Base-by-base conservation (phyloP, 2,113 vertebrate genomes). In the Ploceus nigricollis region DNA sequence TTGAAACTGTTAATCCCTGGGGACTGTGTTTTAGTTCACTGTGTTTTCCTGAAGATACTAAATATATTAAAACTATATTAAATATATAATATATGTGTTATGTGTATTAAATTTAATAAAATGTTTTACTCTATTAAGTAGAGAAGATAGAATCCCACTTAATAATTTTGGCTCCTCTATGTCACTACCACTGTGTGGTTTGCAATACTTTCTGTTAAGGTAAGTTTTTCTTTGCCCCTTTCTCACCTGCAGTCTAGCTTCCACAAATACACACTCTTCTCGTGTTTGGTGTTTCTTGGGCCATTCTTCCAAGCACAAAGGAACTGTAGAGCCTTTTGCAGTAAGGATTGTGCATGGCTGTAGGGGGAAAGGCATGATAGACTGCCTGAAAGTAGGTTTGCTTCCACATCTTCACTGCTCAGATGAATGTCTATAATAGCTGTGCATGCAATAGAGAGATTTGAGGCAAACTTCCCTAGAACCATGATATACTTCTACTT, bases 221-320 rank as follows among this genome's bases (percentile, higher is more conserved):
- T 85, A 4, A 3, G 30, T 56, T 25, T 57, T 89, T 11, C 7
- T 71, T 84, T 78, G 45, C 48, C 5, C n/a, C n/a, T 66, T 75
- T 57, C 24, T 81, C 15, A 11, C 12, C 12, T 22, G 5, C 6
- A 17, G 15, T 70, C 37, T 28, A 33, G 5, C 21, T 76, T 85
- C 44, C 54, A 60, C 3, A 13, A 25, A 28, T 54, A 23, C 13
- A 7, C 0, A 3, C 1, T 66, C 5, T 40, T 51, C 27, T 47
- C 17, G 1, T 39, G 14, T 84, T 77, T 56, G 24, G 1, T 60
- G 11, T 42, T 45, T 80, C 12, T 71, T 61, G 8, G 19, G 18
- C 22, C 21, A 5, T 21, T 73, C 17, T 65, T 70, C 28, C 22
- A 19, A 23, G 35, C 20, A 11, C 19, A 20, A 4, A 13, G 9